Conservation (phyloP, 2,797 vertebrate genomes). For the Trematocara caparti region DNA sequence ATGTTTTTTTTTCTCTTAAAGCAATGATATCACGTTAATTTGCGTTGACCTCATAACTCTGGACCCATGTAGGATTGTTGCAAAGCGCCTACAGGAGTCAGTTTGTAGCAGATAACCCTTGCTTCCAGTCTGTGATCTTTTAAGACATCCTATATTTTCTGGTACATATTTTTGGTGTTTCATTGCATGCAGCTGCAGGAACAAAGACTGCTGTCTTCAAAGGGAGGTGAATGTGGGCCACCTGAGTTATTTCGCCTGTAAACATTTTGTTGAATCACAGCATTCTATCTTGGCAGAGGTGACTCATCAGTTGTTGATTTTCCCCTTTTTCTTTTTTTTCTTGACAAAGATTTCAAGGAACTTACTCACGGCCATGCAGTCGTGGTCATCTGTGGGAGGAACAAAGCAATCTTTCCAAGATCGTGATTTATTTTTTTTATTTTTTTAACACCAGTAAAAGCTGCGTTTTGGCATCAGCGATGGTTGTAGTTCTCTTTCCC, state of each 20-base stretch:
- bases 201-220: conserved; percentile 54
- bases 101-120: conserved; percentile 18
- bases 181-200: conserved; percentile 44
- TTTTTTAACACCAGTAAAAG: not conserved
- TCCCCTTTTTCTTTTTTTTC: not conserved
- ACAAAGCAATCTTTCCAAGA: not conserved
- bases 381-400: not conserved
- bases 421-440: fast-evolving
- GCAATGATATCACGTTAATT: not conserved
- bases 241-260: conserved; percentile 45
- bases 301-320: conserved; percentile 38
- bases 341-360: not conserved
- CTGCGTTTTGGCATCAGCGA: not conserved
- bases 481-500: conserved; percentile 2
- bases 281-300: conserved; percentile 17
- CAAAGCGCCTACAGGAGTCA: not conserved
- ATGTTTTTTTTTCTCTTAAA: not conserved
- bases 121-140: conserved; percentile 20
- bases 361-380: not conserved
- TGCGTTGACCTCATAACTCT: not conserved
- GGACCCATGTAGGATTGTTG: not conserved
- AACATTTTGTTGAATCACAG: conserved; percentile 43
- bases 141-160: conserved; percentile 37
- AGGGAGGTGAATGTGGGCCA: conserved; percentile 36
- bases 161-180: conserved; percentile 26